phyloP scores from a whole-genome alignment of 2,888 invertebrate species.

The Rhorus exstirpatorius region DNA sequence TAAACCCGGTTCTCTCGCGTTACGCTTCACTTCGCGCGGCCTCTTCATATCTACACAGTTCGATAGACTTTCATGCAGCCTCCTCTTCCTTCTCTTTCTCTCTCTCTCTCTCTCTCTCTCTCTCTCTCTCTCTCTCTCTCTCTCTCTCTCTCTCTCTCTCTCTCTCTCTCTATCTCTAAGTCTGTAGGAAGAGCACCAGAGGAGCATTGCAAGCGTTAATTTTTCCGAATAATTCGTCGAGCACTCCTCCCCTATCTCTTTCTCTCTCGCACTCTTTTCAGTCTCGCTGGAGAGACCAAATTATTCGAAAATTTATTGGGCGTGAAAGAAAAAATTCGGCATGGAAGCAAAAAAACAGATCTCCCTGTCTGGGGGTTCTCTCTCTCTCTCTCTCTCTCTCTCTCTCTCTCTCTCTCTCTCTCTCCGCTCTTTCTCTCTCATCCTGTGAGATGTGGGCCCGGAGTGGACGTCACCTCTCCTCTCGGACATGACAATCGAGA shows the following conservation, averaged over 20 bases:
- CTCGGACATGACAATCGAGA: constrained; percentile 29
- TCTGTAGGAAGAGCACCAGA: background rate
- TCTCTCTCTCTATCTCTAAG: too few relatives aligned
- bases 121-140: too few relatives aligned
- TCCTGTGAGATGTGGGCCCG: too few relatives aligned
- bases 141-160: too few relatives aligned
- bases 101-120: too few relatives aligned
- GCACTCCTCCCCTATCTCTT: background rate
- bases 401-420: background rate
- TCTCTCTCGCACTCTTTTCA: background rate
- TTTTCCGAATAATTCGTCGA: constrained; percentile 26
- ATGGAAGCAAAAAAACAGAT: background rate
- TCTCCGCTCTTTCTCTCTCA: too few relatives aligned
- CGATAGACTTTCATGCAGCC: constrained; percentile 60
- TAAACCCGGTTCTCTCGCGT: constrained; percentile 63
- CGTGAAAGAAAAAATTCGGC: background rate
- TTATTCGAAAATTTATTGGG: constrained; percentile 12
- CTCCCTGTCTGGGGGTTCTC: background rate
- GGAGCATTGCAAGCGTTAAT: background rate
- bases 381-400: background rate
- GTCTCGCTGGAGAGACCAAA: constrained; percentile 2
- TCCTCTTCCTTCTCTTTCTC: constrained; percentile 28
- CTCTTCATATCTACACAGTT: constrained; percentile 60
- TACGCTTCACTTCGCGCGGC: constrained; percentile 65
- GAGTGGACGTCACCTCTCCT: constrained; percentile 10